Evolutionary conservation across 2,113 vertebrate genomes (phyloP).

Genomic region (Mormyrus iriodes): DNA sequence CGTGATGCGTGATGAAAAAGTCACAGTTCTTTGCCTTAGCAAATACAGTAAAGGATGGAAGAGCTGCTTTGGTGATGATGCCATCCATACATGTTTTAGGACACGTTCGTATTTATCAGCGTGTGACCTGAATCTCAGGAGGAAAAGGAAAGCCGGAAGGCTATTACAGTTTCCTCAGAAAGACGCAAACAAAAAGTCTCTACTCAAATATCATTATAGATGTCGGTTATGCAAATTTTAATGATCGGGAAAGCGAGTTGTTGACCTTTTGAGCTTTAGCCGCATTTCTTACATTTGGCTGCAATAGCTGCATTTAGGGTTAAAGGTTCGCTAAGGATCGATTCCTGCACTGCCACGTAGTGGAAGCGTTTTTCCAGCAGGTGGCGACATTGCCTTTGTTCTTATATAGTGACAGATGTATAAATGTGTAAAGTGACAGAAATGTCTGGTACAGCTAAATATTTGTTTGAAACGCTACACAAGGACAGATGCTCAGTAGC

Average conservation of each 20-base stretch:
- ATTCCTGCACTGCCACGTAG: too few relatives aligned
- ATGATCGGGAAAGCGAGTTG: neutral
- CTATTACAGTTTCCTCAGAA: neutral
- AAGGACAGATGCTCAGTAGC: neutral
- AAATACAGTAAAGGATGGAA: neutral
- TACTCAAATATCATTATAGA: neutral
- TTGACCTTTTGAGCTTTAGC: neutral
- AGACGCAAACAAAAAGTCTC: neutral
- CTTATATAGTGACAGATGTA: neutral
- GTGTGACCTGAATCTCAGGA: neutral
- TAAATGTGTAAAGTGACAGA: neutral
- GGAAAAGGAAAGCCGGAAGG: neutral
- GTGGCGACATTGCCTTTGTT: neutral
- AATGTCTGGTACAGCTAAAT: neutral
- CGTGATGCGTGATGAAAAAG: neutral
- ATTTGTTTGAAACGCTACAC: neutral
- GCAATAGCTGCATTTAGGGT: neutral
- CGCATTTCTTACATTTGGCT: neutral
- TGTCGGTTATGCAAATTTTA: neutral
- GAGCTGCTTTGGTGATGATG: neutral
- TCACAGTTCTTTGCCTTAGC: neutral
- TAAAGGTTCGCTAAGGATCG: neutral
- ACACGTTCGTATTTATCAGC: neutral
- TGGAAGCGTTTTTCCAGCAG: neutral
- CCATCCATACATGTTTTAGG: neutral